Evolutionary conservation across 2,888 invertebrate species (phyloP).

Genomic region (Spialia ferax): DNA sequence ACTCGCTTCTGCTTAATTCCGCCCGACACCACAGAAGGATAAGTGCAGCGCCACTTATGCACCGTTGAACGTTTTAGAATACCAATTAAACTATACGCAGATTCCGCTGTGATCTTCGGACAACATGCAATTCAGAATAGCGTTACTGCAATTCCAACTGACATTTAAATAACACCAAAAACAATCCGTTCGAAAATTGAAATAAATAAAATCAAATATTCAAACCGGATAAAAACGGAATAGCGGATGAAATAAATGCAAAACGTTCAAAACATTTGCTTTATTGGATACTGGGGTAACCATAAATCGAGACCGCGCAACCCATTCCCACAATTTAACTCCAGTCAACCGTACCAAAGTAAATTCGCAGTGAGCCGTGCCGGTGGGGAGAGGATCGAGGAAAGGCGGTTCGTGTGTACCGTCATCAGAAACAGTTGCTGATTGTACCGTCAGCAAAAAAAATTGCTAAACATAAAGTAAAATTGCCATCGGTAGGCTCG

Average conservation of each 20-base stretch:
- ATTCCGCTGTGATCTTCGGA: too few relatives aligned
- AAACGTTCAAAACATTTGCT: constrained; percentile 37
- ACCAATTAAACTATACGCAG: too few relatives aligned
- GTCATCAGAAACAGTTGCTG: background rate
- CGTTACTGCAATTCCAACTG: background rate
- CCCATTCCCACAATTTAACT: constrained; percentile 52
- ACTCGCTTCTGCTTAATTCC: too few relatives aligned
- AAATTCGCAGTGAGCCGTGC: constrained; percentile 46
- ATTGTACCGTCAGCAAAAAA: background rate
- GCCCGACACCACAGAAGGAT: too few relatives aligned
- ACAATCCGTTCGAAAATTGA: background rate
- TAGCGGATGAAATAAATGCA: constrained; percentile 37
- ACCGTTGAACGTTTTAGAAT: too few relatives aligned
- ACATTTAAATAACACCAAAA: background rate
- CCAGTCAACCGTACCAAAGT: constrained; percentile 49
- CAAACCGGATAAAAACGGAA: constrained; percentile 32
- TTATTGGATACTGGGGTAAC: constrained; percentile 35
- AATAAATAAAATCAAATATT: constrained; percentile 34
- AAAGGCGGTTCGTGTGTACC: background rate
- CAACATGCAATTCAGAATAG: too few relatives aligned
- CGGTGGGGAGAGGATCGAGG: background rate
- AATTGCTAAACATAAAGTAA: too few relatives aligned
- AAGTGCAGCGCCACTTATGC: too few relatives aligned
- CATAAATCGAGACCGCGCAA: constrained; percentile 38
- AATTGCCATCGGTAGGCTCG: too few relatives aligned